These are phyloP conservation scores for Halcyon senegalensis DNA, from an alignment of 2,113 vertebrate genomes.

Conservation along the genomic window DNA sequence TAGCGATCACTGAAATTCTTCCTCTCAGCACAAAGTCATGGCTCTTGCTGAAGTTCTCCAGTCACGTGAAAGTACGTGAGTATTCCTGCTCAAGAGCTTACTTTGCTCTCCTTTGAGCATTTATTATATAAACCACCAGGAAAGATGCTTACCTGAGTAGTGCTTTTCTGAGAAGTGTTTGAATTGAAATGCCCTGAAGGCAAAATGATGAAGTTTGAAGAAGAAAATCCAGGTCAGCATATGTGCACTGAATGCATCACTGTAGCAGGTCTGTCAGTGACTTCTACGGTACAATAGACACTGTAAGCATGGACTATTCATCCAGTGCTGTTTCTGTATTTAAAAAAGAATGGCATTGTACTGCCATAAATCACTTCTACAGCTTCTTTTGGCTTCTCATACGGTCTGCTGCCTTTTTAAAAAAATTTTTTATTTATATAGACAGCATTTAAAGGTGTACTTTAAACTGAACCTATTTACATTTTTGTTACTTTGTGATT, in stretches of 20 bases:
- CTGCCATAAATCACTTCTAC: background rate
- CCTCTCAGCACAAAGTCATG: background rate
- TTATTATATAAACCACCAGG: background rate
- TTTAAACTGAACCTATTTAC: background rate
- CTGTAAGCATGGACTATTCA: background rate
- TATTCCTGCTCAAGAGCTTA: background rate
- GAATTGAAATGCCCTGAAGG: background rate
- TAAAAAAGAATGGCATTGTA: background rate
- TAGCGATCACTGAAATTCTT: rapidly evolving
- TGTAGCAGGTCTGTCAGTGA: background rate
- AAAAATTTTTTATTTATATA: background rate
- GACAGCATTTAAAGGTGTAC: background rate
- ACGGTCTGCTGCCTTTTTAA: background rate
- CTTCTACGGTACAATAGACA: background rate
- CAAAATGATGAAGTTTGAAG: background rate
- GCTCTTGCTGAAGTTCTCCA: background rate
- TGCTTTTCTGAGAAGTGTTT: background rate
- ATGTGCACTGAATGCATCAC: background rate
- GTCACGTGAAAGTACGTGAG: background rate
- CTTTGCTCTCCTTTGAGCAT: background rate
- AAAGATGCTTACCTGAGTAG: background rate
- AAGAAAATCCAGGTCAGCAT: background rate
- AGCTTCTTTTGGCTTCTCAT: background rate
- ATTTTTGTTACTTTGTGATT: background rate
- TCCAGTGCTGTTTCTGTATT: background rate